These are phyloP conservation scores for Sacculina carcini DNA, from an alignment of 2,888 invertebrate genomes.

Conservation along the genomic window DNA sequence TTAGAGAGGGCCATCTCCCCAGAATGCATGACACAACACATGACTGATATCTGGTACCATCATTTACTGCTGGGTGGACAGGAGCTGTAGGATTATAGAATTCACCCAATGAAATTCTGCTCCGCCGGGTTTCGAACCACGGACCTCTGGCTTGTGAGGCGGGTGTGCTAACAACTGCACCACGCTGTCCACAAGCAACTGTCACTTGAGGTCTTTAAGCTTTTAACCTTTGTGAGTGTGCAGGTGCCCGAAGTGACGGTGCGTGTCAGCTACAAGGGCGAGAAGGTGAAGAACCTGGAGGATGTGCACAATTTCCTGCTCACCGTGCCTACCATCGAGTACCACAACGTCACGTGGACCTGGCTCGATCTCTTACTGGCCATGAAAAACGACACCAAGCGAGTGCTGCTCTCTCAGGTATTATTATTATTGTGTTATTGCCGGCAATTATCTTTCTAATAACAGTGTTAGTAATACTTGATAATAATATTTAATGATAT, in stretches of 20 bases:
- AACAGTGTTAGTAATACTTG: neutral
- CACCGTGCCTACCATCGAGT: conserved; percentile 59
- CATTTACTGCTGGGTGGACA: no score
- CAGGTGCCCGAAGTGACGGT: conserved; percentile 71
- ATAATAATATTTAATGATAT: neutral
- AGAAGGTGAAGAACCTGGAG: conserved; percentile 89
- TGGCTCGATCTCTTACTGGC: conserved; percentile 91
- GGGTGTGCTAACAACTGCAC: no score
- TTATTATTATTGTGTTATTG: neutral
- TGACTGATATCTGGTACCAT: no score
- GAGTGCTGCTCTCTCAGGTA: conserved; percentile 51
- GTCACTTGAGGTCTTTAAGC: no score
- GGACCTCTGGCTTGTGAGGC: no score
- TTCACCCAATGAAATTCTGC: no score
- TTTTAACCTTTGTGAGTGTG: neutral
- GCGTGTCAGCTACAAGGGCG: conserved; percentile 79
- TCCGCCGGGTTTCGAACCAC: no score
- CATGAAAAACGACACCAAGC: conserved; percentile 74
- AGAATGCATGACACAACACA: no score
- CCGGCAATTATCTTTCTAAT: neutral
- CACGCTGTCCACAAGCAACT: no score
- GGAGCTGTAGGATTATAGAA: no score
- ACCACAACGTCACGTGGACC: conserved; percentile 98
- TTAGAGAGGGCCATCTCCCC: no score
- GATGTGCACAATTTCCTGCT: conserved; percentile 83